phyloP scores from a whole-genome alignment of 2,113 vertebrate genomes.

The Cepphus grylle region DNA sequence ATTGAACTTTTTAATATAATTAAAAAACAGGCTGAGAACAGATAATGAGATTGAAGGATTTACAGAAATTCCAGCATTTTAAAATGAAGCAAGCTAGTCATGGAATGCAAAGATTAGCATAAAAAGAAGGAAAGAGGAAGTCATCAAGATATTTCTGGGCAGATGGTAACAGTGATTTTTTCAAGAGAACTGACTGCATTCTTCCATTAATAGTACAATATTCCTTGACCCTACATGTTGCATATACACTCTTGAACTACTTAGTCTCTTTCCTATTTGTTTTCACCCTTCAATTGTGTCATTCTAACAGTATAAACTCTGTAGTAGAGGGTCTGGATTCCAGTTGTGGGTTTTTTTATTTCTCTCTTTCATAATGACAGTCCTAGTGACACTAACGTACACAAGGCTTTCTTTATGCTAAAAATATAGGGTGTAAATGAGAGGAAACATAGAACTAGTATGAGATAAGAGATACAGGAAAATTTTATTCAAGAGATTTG shows the following conservation, averaged over 20 bases:
- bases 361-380: neutral
- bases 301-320: neutral
- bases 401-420: neutral
- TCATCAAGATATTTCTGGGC: neutral
- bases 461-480: neutral
- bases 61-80: neutral
- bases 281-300: neutral
- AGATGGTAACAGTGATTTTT: neutral
- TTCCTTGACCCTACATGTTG: neutral
- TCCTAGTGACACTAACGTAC: neutral
- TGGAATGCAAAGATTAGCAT: neutral
- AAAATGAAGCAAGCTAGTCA: neutral
- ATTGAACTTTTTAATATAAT: neutral
- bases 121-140: neutral
- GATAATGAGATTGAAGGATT: neutral
- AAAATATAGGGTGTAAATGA: neutral
- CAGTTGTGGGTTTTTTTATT: accelerated
- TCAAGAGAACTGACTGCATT: neutral
- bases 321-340: neutral
- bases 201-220: neutral
- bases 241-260: neutral
- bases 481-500: neutral
- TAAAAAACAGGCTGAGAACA: neutral
- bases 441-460: neutral
- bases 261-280: neutral